Evolutionary conservation across 2,797 vertebrate genomes (phyloP).

Genomic region (Gephyroberyx darwinii): DNA sequence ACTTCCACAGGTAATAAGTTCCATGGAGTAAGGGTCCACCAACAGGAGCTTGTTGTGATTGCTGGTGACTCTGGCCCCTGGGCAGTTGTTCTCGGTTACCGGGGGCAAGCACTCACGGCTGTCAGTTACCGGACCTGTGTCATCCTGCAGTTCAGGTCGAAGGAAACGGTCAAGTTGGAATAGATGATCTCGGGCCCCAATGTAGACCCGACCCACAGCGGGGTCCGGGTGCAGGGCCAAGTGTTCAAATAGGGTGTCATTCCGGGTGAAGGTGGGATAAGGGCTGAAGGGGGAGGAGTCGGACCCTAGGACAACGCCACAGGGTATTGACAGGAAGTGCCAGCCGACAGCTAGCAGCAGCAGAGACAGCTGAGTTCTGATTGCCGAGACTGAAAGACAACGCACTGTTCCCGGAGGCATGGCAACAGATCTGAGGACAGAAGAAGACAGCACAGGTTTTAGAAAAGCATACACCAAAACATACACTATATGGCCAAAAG

Average conservation of each 20-base stretch:
- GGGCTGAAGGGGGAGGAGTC: conserved; percentile 34
- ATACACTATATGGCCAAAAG: no score
- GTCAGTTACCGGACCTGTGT: conserved; percentile 90
- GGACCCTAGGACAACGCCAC: conserved; percentile 44
- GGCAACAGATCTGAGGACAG: conserved; percentile 83
- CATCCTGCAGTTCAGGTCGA: conserved; percentile 76
- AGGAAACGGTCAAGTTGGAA: conserved; percentile 90
- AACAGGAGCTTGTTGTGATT: conserved; percentile 96
- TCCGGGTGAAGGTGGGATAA: conserved; percentile 84
- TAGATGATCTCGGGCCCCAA: conserved; percentile 92
- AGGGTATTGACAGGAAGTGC: conserved; percentile 19
- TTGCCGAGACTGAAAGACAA: conserved; percentile 59
- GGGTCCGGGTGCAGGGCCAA: conserved; percentile 90
- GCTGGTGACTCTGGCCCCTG: conserved; percentile 87
- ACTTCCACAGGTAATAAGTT: conserved; percentile 94
- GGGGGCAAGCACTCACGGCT: conserved; percentile 95
- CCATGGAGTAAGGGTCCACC: conserved; percentile 85
- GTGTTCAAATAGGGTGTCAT: conserved; percentile 89
- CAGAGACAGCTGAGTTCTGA: conserved; percentile 75
- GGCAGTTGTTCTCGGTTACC: conserved; percentile 88
- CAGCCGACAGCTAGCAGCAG: conserved; percentile 67
- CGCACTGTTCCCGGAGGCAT: conserved; percentile 86
- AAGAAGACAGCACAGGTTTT: conserved; percentile 25
- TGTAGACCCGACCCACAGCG: conserved; percentile 86
- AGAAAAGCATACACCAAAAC: conserved; percentile 5